Base-by-base conservation (phyloP, 2,888 invertebrate species). In the Petrophora chlorosata region DNA sequence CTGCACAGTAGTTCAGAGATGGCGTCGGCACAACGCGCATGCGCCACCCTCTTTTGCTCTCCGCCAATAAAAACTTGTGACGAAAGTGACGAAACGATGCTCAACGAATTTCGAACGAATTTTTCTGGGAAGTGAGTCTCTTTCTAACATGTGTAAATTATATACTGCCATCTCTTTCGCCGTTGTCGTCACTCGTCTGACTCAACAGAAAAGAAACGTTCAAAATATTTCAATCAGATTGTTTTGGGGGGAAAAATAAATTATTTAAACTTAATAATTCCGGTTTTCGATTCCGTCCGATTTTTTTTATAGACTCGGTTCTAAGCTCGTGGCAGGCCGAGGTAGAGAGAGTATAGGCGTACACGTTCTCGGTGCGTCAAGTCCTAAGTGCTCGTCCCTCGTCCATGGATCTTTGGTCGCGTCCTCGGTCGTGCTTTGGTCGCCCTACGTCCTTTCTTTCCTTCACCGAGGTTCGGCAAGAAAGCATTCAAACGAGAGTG, bases 11-110 rank as follows among this genome's bases (percentile, higher is more conserved):
- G 76, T 85, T 82, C 67, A 85, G 86, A 88, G 89, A 90, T 91
- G 91, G 91, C 91, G 91, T 91, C 91, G 89, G 84, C 86, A 82
- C 73, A 89, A 86, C 89, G 89, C 90, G 91, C 91, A 89, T 89
- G 91, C 90, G 89, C 90, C 88, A 86, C 85, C 87, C 83, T 86
- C 83, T 78, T 77, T 73, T 67, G 67, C 62, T 70, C 57, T 79
- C 75, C 63, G 67, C 89, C 88, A 89, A 88, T 89, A 77, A 79
- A 72, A 75, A 67, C 63, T 63, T 63, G 64, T 74, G 68, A 73
- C 70, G 70, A 75, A 73, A 78, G 61, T 74, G 68, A 73, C 70
- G 71, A 76, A 76, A 78, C 70, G 74, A 82, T 72, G 67, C 65
- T 54, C 58, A 74, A 42, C 44, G 49, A 48, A 39, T 46, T 50